Evolutionary conservation across 2,113 vertebrate genomes (phyloP), one percentile per base, ranked within the genome.

Genomic region (Pteropus alecto): DNA sequence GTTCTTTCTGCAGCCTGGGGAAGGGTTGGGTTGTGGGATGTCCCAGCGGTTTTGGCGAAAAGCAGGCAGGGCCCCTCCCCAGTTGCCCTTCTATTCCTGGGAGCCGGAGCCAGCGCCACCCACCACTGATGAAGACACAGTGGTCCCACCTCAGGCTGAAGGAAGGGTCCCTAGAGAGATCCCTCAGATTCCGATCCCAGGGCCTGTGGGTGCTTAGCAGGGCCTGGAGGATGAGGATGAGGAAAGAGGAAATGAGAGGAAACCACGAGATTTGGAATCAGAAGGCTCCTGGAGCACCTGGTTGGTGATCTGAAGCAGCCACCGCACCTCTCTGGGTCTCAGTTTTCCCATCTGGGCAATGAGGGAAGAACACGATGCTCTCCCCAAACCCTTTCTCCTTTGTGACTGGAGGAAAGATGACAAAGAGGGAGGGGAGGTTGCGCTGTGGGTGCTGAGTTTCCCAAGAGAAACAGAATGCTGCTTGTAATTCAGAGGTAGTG

Each of bases 21-120:
- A 3, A 0, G 86, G 46, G 7, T 16, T 6, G 0, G 9, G 8
- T 2, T 16, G 21, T 3, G 5, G 24, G 35, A 8, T 5, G 3
- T 22, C 68, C 22, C 24, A 68, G 43, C 6, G 33, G n/a, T 58
- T 65, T 26, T n/a, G 73, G 46, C 54, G 77, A 58, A 71, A 46
- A 30, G 33, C 35, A 41, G 70, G 46, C 33, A 48, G 56, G 14
- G 15, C 35, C 51, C 38, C 15, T 60, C 48, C 35, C 41, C 1
- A 1, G 35, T 12, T 71, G 56, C 21, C n/a, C 41, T 56, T 92
- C 87, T 24, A 12, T 60, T 43, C 43, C n/a, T 16, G 48, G n/a
- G n/a, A n/a, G n/a, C n/a, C n/a, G 76, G 70, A 70, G 35, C 46
- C 3, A 6, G 58, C 10, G 22, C 7, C 48, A 11, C 28, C 30